Evolutionary conservation across 1,140 invertebrate species (phyloP).

Genomic region (Sinella curviseta): DNA sequence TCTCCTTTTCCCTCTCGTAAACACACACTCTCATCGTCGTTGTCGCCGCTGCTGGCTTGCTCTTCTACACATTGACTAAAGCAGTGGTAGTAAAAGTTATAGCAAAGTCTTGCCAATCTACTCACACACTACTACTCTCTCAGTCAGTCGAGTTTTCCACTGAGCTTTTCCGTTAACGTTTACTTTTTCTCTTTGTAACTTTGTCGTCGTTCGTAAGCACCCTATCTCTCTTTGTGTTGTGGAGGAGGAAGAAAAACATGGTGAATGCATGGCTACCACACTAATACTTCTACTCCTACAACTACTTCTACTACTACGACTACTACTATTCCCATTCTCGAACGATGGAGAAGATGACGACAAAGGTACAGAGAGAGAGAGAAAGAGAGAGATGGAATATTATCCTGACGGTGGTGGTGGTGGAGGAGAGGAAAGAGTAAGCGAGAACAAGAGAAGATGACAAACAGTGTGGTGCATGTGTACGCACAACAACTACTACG

Average conservation of each 20-base stretch:
- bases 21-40: neutral
- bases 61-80: neutral
- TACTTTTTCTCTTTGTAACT: neutral
- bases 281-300: too few species aligned
- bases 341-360: too few species aligned
- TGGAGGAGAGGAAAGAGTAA: too few species aligned
- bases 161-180: neutral
- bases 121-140: neutral
- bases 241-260: neutral
- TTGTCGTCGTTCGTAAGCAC: neutral
- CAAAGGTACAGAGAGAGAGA: too few species aligned
- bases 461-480: conserved; percentile 18
- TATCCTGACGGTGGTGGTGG: neutral
- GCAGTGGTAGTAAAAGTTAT: neutral
- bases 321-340: too few species aligned
- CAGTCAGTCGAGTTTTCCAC: neutral
- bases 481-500: neutral
- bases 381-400: too few species aligned
- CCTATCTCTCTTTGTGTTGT: neutral
- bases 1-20: neutral
- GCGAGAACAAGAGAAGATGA: conserved; percentile 3
- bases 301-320: too few species aligned
- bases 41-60: neutral
- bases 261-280: neutral
- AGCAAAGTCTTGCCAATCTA: neutral